Conservation (phyloP, 2,888 invertebrate species). For the Agonum fuliginosum region DNA sequence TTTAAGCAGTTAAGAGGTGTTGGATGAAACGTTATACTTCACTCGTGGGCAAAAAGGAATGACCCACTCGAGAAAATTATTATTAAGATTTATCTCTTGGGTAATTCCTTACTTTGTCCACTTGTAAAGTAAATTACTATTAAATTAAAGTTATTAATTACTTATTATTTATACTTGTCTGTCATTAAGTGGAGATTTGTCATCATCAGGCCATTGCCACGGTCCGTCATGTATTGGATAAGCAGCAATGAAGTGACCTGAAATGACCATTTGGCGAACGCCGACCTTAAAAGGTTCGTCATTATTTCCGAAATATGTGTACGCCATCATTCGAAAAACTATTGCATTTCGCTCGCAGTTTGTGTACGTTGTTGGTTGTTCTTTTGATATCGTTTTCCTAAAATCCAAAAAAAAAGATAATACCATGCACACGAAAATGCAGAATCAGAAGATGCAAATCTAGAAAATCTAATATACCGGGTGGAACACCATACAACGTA, state of each 20-base stretch:
- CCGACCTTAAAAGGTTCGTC: conserved; percentile 65
- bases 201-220: conserved; percentile 66
- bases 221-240: conserved; percentile 70
- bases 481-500: no score
- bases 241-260: conserved; percentile 66
- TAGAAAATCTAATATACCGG: no score
- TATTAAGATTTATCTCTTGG: no score
- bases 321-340: conserved; percentile 66
- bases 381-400: conserved; percentile 57
- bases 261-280: conserved; percentile 65
- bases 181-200: conserved; percentile 67
- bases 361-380: conserved; percentile 64
- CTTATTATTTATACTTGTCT: conserved; percentile 69
- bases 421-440: neutral
- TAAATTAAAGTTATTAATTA: no score
- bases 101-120: no score
- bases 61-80: no score
- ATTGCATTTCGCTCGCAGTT: conserved; percentile 68
- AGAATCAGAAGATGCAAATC: no score
- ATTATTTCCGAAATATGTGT: conserved; percentile 65
- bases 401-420: neutral
- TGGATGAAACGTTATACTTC: no score
- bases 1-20: no score
- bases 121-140: conserved; percentile 60
- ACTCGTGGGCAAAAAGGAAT: no score